Evolutionary conservation across 2,113 vertebrate species (phyloP).

Genomic region (Caranx ignobilis): DNA sequence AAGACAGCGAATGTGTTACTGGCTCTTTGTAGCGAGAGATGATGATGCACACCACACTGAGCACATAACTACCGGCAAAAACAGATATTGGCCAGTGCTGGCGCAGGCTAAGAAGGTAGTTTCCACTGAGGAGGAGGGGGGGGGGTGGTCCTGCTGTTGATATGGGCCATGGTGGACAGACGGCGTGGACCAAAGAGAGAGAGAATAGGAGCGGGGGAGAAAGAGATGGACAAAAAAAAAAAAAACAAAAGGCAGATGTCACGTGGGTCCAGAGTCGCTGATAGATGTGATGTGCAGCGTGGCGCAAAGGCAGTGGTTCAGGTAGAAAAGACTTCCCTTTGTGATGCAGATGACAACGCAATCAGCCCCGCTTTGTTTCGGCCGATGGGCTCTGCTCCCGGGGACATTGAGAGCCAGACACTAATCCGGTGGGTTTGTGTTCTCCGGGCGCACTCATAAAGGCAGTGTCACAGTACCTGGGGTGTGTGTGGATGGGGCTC

Average conservation of each 20-base stretch:
- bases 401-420: conserved; percentile 75
- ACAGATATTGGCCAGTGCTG: conserved; percentile 45
- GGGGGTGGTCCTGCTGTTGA: conserved; percentile 50
- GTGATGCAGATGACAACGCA: conserved; percentile 84
- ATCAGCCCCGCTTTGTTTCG: conserved; percentile 82
- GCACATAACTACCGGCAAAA: conserved; percentile 53
- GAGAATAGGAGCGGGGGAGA: conserved; percentile 25
- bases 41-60: conserved; percentile 31
- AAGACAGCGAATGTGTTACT: conserved; percentile 42
- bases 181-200: conserved; percentile 52
- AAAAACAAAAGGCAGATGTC: conserved; percentile 74
- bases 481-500: conserved; percentile 74
- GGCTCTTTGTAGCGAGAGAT: conserved; percentile 25
- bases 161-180: conserved; percentile 69
- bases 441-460: conserved; percentile 68
- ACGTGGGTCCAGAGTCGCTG: conserved; percentile 68
- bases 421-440: conserved; percentile 80
- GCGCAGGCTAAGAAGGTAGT: conserved; percentile 42
- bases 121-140: conserved; percentile 35
- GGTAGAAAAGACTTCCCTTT: conserved; percentile 82
- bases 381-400: conserved; percentile 74
- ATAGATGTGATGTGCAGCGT: conserved; percentile 69
- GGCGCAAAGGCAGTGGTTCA: conserved; percentile 69
- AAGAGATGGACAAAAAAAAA: conserved; percentile 40
- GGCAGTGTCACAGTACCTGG: conserved; percentile 78